Evolutionary conservation across 2,888 invertebrate species (phyloP).

Genomic region (Andrena trimmerana): DNA sequence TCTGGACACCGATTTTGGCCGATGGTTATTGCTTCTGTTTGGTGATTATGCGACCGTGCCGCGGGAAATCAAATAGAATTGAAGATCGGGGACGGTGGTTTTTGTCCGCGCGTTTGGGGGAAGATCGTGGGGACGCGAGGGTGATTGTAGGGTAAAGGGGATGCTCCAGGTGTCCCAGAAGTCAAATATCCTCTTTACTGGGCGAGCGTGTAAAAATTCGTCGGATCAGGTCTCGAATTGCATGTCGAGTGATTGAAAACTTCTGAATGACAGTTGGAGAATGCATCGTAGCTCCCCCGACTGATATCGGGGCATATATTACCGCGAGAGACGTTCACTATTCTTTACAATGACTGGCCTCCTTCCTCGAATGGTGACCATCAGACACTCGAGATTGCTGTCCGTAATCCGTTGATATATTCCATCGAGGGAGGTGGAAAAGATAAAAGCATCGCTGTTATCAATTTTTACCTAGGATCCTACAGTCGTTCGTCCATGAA

Average conservation of each 20-base stretch:
- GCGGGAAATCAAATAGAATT: no score
- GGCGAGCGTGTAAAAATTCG: slow-evolving; percentile 64
- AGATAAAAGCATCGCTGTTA: slow-evolving; percentile 32
- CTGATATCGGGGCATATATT: slow-evolving; percentile 66
- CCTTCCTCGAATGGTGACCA: slow-evolving; percentile 62
- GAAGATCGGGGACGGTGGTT: no score
- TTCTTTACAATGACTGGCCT: slow-evolving; percentile 61
- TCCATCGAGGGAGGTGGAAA: background rate
- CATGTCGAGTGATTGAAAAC: slow-evolving; percentile 70
- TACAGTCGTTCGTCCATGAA: slow-evolving; percentile 6
- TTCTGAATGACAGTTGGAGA: slow-evolving; percentile 63
- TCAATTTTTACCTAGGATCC: slow-evolving; percentile 21
- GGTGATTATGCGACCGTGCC: background rate
- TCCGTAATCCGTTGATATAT: slow-evolving; percentile 51
- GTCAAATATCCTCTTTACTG: slow-evolving; percentile 52
- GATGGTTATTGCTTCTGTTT: background rate
- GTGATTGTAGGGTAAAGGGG: background rate
- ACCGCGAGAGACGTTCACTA: slow-evolving; percentile 55
- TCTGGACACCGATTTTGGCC: background rate
- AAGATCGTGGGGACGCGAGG: background rate
- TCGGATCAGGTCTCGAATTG: slow-evolving; percentile 64
- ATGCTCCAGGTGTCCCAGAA: slow-evolving; percentile 17
- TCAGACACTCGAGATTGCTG: slow-evolving; percentile 55
- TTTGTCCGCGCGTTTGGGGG: no score
- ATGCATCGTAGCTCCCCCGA: slow-evolving; percentile 49